Conservation (phyloP, 2,888 invertebrate genomes). For the Junonia oenone region DNA sequence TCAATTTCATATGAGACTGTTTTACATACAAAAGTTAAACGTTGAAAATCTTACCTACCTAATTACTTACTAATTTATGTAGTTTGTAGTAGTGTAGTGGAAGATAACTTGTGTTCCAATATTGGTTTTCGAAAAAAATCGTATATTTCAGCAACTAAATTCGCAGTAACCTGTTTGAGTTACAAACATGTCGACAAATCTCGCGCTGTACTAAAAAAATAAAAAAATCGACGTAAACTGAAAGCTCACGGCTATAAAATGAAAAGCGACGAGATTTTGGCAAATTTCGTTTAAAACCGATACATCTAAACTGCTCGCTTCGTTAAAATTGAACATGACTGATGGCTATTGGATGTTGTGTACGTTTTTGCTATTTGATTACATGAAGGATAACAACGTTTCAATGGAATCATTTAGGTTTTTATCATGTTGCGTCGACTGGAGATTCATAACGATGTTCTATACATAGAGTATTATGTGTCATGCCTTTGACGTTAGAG, state of each 20-base stretch:
- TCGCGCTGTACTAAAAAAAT: not conserved
- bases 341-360: not conserved
- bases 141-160: not conserved
- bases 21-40: no score
- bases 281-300: slow-evolving; percentile 1
- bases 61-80: no score
- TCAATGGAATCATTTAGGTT: not conserved
- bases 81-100: no score
- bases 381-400: not conserved
- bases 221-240: not conserved
- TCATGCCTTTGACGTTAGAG: no score
- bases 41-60: not conserved
- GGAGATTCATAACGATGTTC: not conserved
- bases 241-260: slow-evolving; percentile 3
- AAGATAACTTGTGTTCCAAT: not conserved
- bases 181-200: not conserved
- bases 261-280: not conserved
- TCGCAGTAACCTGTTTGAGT: not conserved
- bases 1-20: not conserved
- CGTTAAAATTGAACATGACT: slow-evolving; percentile 10
- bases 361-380: not conserved
- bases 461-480: not conserved
- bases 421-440: not conserved
- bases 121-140: not conserved
- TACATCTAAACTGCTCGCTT: slow-evolving; percentile 2